phyloP scores from a whole-genome alignment of 2,888 invertebrate species.

The Apotomis capreana region DNA sequence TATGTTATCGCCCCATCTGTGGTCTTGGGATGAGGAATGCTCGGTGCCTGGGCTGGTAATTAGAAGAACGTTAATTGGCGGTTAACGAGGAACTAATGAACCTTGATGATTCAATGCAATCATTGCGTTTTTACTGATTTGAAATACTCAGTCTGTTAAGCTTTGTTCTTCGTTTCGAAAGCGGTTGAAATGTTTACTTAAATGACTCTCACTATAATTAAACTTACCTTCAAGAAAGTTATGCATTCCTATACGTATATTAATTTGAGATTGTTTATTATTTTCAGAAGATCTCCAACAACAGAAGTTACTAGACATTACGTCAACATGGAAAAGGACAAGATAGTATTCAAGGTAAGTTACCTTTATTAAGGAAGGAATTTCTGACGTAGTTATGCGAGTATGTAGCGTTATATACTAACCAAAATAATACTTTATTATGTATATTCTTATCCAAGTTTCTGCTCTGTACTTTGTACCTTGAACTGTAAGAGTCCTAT shows the following conservation, averaged over 20 bases:
- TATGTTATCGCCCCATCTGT: background rate
- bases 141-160: constrained; percentile 2
- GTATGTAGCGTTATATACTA: no score
- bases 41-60: background rate
- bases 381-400: no score
- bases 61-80: constrained; percentile 27
- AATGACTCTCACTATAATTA: background rate
- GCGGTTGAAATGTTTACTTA: background rate
- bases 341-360: constrained; percentile 77
- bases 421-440: no score
- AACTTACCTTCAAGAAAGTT: background rate
- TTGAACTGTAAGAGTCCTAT: background rate
- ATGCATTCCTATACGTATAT: background rate
- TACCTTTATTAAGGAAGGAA: background rate
- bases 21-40: background rate
- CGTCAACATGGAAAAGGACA: constrained; percentile 71
- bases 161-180: constrained; percentile 9
- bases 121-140: constrained; percentile 14
- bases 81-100: constrained; percentile 36
- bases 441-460: background rate
- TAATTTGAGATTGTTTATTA: background rate
- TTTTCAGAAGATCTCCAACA: constrained; percentile 24
- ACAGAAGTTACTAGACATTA: constrained; percentile 9
- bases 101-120: constrained; percentile 24
- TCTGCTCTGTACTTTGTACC: background rate